phyloP scores from a whole-genome alignment of 2,113 vertebrate species.

The Gulo gulo region DNA sequence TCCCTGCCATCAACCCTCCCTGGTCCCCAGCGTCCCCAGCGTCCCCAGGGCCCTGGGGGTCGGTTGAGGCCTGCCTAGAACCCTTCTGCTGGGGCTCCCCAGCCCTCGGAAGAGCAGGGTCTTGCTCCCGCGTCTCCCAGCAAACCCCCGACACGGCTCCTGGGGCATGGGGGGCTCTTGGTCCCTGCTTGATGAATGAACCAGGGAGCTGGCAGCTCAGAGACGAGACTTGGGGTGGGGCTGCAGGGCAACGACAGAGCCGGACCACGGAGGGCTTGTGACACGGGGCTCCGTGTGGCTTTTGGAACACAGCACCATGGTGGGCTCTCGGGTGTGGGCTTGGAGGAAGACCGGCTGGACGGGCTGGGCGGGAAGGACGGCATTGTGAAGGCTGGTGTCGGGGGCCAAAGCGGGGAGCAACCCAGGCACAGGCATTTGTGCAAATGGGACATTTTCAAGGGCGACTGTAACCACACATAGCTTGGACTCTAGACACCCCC shows the following conservation, averaged over 20 bases:
- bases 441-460: not conserved
- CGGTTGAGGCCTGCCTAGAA: not conserved
- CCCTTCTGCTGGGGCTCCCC: not conserved
- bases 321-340: not conserved
- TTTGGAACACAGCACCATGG: not conserved
- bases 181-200: not conserved
- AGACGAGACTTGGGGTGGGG: not conserved
- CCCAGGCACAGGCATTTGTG: rapidly evolving
- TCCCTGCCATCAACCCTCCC: not conserved
- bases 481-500: not conserved
- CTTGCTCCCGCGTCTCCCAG: not conserved
- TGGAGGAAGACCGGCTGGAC: not conserved
- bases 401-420: not conserved
- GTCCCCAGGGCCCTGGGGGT: not conserved
- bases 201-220: not conserved
- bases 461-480: rapidly evolving
- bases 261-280: not conserved
- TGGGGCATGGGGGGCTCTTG: rapidly evolving
- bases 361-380: not conserved
- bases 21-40: not conserved
- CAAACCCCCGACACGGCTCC: not conserved
- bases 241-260: not conserved
- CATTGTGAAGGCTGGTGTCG: rapidly evolving
- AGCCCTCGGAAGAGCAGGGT: not conserved
- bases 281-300: not conserved